These are phyloP conservation scores for Pseudomyrmex flavicornis DNA, from an alignment of 1,140 invertebrate genomes.

Conservation along the genomic window DNA sequence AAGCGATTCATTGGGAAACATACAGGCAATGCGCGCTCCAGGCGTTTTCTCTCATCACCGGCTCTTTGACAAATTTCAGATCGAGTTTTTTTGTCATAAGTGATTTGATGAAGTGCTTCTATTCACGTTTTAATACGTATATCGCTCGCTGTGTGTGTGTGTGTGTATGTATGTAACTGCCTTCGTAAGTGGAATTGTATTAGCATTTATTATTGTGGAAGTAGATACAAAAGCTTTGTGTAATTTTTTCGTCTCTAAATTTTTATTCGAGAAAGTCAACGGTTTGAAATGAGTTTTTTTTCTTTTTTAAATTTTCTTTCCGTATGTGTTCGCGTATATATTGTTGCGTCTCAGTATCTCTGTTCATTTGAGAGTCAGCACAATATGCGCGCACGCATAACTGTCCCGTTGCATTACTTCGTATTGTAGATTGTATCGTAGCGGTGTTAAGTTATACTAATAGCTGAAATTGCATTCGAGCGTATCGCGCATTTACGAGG, in stretches of 20 bases:
- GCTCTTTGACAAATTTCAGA: conserved; percentile 25
- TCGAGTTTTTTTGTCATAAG: conserved; percentile 3
- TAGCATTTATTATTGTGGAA: no score
- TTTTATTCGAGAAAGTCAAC: neutral
- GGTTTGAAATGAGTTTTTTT: no score
- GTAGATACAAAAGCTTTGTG: neutral
- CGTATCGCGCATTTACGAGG: conserved; percentile 34
- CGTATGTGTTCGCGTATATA: no score
- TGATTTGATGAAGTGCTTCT: neutral
- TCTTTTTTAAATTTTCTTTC: no score
- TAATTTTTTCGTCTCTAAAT: neutral
- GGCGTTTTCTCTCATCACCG: neutral
- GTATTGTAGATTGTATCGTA: conserved; percentile 11
- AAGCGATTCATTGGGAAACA: conserved; percentile 42
- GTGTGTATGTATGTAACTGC: no score
- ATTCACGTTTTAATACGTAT: neutral
- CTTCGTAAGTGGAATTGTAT: no score
- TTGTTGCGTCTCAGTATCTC: neutral
- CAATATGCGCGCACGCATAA: neutral
- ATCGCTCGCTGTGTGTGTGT: no score
- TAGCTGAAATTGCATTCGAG: conserved; percentile 57
- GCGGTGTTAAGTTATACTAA: conserved; percentile 54
- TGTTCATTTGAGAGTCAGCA: neutral
- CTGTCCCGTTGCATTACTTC: conserved; percentile 12
- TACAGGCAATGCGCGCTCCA: neutral